These are phyloP conservation scores for Dryadula phaetusa DNA, from an alignment of 2,888 invertebrate species.

Conservation along the genomic window DNA sequence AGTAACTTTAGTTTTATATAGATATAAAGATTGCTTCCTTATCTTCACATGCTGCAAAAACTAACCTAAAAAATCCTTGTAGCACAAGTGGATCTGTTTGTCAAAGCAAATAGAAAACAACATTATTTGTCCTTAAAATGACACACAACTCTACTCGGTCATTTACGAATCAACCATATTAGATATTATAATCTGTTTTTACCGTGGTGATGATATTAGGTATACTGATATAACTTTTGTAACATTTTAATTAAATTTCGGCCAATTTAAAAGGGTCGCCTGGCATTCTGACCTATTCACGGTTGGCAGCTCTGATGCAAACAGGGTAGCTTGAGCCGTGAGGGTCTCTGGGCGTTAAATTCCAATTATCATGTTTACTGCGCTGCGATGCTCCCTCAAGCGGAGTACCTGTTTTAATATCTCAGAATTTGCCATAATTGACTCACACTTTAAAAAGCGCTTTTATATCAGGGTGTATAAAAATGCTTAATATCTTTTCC, in stretches of 20 bases:
- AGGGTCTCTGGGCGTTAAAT: constrained; percentile 61
- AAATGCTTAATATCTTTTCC: not conserved
- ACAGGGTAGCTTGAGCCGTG: constrained; percentile 31
- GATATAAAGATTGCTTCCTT: too few species aligned
- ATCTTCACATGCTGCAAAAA: too few species aligned
- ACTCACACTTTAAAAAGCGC: constrained; percentile 4
- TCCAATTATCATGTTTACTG: constrained; percentile 73
- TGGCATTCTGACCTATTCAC: constrained; percentile 67
- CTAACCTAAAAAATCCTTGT: too few species aligned
- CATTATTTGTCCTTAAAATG: not conserved
- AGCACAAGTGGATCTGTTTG: too few species aligned
- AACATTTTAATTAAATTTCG: constrained; percentile 75
- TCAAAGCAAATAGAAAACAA: too few species aligned
- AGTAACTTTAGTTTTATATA: too few species aligned
- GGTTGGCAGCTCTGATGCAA: constrained; percentile 55
- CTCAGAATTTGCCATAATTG: constrained; percentile 25
- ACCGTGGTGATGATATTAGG: constrained; percentile 53
- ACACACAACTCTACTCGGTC: not conserved
- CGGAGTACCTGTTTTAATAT: constrained; percentile 55
- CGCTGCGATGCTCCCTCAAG: constrained; percentile 49
- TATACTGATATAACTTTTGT: constrained; percentile 56
- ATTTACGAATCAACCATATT: not conserved
- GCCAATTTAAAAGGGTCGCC: constrained; percentile 69
- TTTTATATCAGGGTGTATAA: not conserved
- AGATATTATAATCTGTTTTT: constrained; percentile 32